A percentile compares a stretch with the other conserved stretches of the same genome.
phyloP scores from a whole-genome alignment of 2,888 invertebrate genomes.

The Leistus spinibarbis region DNA sequence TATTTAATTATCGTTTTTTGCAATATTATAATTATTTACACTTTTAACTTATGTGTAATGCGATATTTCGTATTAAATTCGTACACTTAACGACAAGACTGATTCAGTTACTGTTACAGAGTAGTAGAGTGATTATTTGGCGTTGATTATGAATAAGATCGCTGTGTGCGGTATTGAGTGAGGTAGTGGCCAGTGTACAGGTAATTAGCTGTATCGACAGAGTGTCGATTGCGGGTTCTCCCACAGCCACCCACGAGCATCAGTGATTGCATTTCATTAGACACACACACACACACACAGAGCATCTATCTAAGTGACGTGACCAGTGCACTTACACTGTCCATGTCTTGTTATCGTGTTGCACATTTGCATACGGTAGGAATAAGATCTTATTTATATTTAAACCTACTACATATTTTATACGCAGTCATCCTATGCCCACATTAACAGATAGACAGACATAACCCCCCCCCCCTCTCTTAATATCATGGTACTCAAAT shows the following conservation, averaged over 20 bases:
- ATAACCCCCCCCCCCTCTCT: too few species aligned
- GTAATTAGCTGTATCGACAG: constrained; percentile 30
- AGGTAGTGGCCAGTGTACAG: neutral
- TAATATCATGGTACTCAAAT: too few species aligned
- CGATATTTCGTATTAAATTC: too few species aligned
- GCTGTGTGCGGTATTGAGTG: constrained; percentile 12
- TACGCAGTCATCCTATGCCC: neutral
- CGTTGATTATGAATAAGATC: constrained; percentile 1
- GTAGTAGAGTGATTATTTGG: constrained; percentile 37
- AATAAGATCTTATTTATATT: constrained; percentile 31
- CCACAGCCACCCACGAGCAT: constrained; percentile 32
- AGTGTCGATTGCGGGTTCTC: constrained; percentile 20
- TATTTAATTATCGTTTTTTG: too few species aligned
- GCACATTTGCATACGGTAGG: constrained; percentile 24
- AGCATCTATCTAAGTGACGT: neutral
- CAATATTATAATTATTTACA: too few species aligned
- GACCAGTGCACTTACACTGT: constrained; percentile 27
- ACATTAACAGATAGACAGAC: neutral
- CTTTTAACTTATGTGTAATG: too few species aligned
- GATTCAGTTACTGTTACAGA: neutral
- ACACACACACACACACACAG: constrained; percentile 6
- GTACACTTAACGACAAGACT: too few species aligned
- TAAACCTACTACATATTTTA: neutral
- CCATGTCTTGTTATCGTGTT: constrained; percentile 16
- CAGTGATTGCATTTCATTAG: constrained; percentile 35